phyloP scores from a whole-genome alignment of 2,888 invertebrate species.

The Philereme vetulata region DNA sequence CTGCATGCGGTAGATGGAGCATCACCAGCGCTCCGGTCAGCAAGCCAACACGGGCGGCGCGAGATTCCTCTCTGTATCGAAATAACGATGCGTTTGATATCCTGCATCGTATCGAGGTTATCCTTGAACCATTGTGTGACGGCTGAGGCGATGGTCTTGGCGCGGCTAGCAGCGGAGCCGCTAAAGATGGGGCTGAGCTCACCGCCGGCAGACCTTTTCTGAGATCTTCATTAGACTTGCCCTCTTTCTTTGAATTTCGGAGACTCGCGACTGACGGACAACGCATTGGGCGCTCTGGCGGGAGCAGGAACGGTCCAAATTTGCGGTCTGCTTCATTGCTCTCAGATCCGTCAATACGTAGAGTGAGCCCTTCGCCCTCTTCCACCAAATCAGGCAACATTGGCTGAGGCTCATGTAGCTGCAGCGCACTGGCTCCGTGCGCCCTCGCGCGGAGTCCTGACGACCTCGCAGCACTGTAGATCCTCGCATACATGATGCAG shows the following conservation, averaged over 20 bases:
- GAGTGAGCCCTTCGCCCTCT: slow-evolving; percentile 74
- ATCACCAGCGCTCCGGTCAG: slow-evolving; percentile 88
- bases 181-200: slow-evolving; percentile 79
- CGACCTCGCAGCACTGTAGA: slow-evolving; percentile 89
- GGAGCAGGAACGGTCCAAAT: slow-evolving; percentile 75
- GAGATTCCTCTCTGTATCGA: slow-evolving; percentile 93
- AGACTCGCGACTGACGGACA: slow-evolving; percentile 77
- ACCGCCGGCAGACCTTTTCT: slow-evolving; percentile 74
- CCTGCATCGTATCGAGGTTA: slow-evolving; percentile 89
- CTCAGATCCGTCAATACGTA: slow-evolving; percentile 71
- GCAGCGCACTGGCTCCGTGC: slow-evolving; percentile 77
- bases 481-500: slow-evolving; percentile 89
- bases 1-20: slow-evolving; percentile 87
- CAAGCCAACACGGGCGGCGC: slow-evolving; percentile 90
- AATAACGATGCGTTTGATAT: slow-evolving; percentile 93
- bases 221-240: slow-evolving; percentile 70
- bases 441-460: slow-evolving; percentile 83
- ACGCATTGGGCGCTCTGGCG: slow-evolving; percentile 70
- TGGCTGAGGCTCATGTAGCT: slow-evolving; percentile 75
- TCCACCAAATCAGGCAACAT: slow-evolving; percentile 71
- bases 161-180: slow-evolving; percentile 65
- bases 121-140: slow-evolving; percentile 82
- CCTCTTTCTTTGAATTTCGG: slow-evolving; percentile 70
- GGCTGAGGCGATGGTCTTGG: slow-evolving; percentile 75
- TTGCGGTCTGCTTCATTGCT: slow-evolving; percentile 56